Evolutionary conservation across 2,888 invertebrate genomes (phyloP), one percentile per base, ranked within the genome.

Genomic region (Oscheius sp.): DNA sequence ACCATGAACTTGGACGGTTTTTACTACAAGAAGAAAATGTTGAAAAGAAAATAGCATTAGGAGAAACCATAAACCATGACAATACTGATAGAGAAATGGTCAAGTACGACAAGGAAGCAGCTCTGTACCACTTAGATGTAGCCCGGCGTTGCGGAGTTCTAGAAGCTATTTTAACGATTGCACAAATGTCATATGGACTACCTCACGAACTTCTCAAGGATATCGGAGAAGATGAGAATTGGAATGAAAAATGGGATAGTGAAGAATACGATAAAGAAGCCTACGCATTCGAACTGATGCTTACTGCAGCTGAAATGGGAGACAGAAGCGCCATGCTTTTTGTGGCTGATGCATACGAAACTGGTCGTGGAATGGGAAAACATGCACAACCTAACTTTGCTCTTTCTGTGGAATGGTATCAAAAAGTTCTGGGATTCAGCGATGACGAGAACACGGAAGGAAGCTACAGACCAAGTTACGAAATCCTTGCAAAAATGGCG

Each of bases 1-100:
- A 91, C 85, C 91, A 91, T 78, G 91, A 91, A 83, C 80, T 91
- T 43, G 91, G 91, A 12, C 88, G 91, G 16, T 91, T 91, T 80
- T 84, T 86, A 49, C 61, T 61, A 0, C 80, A 84, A 23, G 73
- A 76, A 13, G 81, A 78, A 25, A 43, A 75, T n/a, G 73, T 68
- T 3, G 75, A 78, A 46, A 73, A 77, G 53, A 68, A 72, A 25
- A 21, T 23, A 13, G 75, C 55, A 35, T 59, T 74, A 25, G 74
- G 46, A 16, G 66, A 52, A 18, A 71, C 72, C 9, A 9, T 52
- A 29, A 18, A 46, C n/a, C n/a, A 56, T 16, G 27, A 1, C 13
- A 18, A 25, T 12, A 13, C 52, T 6, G 12, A 21, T 18, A 23
- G 18, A 13, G 21, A 43, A 16, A 63, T 13, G 3, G 63, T 52